Base-by-base conservation (phyloP, 1,140 invertebrate species). In the Tribolium castaneum region DNA sequence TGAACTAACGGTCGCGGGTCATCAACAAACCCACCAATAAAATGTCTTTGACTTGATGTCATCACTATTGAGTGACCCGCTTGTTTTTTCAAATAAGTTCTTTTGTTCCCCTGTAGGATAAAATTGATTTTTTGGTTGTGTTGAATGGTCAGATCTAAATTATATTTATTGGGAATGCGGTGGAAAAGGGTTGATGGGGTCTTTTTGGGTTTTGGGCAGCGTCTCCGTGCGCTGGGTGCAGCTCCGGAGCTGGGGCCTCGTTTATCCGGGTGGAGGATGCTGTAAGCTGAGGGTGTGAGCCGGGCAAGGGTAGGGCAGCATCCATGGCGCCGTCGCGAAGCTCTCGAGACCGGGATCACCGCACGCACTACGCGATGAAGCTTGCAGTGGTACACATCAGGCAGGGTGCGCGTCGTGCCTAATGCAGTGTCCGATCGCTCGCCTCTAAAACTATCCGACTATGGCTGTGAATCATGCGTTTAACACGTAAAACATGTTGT, bases 401-500 rank as follows among this genome's bases (percentile, higher is more conserved):
- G 82, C 79, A 78, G 80, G 80, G 81, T 81, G 81, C 82, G 82
- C 77, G 82, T 75, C 80, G 80, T 79, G 80, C 78, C 80, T 70
- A 78, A 75, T 75, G 73, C 78, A 70, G 75, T 70, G 73, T 76
- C 70, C 56, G 50, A 66, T 75, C 73, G 73, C 71, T 78, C 70
- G 70, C 34, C 50, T 50, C 30, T 59, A 74, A 56, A 78, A 78
- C 25, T 52, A 79, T 78, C 54, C 62, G 75, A 80, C 39, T 81
- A 84, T 84, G 83, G 83, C 83, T 82, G 83, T 84, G 83, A 83
- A 84, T 79, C 80, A 84, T 84, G 83, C 80, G 75, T 79, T 83
- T 84, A 72, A 79, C 79, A 84, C 80, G 79, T 83, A 83, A 82
- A 80, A 81, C 82, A 84, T 84, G 82, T 80, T 82, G 82, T 84